Base-by-base conservation (phyloP, 2,797 vertebrate species). In the Darevskia nairensis region DNA sequence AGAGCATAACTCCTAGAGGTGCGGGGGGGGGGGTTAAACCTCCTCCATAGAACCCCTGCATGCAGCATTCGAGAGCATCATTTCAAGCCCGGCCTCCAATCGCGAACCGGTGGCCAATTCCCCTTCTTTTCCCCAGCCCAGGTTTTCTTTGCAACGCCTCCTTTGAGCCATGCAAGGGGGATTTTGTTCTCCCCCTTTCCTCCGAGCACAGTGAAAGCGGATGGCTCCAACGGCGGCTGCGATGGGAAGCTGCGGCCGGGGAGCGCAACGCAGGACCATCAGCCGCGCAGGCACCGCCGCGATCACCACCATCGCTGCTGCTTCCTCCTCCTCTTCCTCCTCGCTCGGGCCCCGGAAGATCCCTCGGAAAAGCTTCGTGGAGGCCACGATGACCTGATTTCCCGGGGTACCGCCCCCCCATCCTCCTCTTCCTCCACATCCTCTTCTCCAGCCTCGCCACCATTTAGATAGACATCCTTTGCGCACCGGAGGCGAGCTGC, bases 101-200 rank as follows among this genome's bases (percentile, higher is more conserved):
- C 71, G 64, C 77, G 7, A 50, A 13, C 68, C 68, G 27, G 25
- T 69, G 29, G 29, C 74, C 41, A 1, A n/a, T 61, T 59, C 80
- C 64, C 64, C 9, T 13, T 27, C 68, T 85, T 85, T 76, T 35
- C 39, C 96, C 96, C 96, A 95, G 90, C 93, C 96, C 96, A 88
- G 94, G 93, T 95, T 96, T 97, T 97, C 93, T 94, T 91, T 92
- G 87, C 86, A 96, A 92, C 96, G 87, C 95, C 90, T 85, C 88
- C 89, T 68, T 82, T 4, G 3, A 88, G 92, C 92, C 95, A 93
- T 90, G 94, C 95, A 90, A 86, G 92, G 29, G 90, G 93, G 92
- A 88, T 25, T 29, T 21, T 27, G n/a, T 59, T 15, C 29, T 15
- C 29, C 50, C 78, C 27, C 29, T 46, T 8, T 27, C 23, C 10